Evolutionary conservation across 2,888 invertebrate genomes (phyloP), one percentile per base, ranked within the genome.

Genomic region (Trichopria drosophilae): DNA sequence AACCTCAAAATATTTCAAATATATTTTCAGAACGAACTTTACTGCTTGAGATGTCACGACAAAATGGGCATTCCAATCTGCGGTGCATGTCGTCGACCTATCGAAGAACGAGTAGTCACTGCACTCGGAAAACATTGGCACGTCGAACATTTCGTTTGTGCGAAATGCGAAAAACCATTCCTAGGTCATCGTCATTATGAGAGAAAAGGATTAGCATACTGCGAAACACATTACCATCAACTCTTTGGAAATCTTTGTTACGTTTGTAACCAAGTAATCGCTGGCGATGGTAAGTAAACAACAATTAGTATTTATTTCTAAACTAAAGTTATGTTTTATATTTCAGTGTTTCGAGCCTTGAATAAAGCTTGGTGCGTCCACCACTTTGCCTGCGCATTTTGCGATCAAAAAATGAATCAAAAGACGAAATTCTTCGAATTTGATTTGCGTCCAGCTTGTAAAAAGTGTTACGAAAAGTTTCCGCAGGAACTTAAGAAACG

Each of bases 31-130:
- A 93, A 93, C 72, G 97, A 98, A 69, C 79, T 99, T 46, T 99
- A 97, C 77, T 99, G 99, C 73, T 82, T 99, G 60, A 86, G 98
- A 45, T 99, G 98, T 73, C 97, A 98, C 72, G 98, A 98, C 77
- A 97, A 98, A 80, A 98, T 99, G 97, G 98, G 98, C 20, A 96
- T 99, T 59, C 98, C 99, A n/a, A 99, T 99, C 64, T 99, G 99
- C 76, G 99, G 98, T 22, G 99, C 99, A 42, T 99, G 99, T 75
- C 88, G 98, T 42, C 87, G 98, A 20, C 99, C 99, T 1, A 98
- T 99, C 61, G 99, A 99, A 76, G 99, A 99, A 76, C 83, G 99
- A 53, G 96, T 99, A 20, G 97, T 99, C 7, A 98, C 98, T 23
- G 99, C 99, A 9, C 80, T 99, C 20, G 99, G 96, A 20, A 97